phyloP scores from a whole-genome alignment of 1,140 invertebrate genomes.

The Papilio polytes region DNA sequence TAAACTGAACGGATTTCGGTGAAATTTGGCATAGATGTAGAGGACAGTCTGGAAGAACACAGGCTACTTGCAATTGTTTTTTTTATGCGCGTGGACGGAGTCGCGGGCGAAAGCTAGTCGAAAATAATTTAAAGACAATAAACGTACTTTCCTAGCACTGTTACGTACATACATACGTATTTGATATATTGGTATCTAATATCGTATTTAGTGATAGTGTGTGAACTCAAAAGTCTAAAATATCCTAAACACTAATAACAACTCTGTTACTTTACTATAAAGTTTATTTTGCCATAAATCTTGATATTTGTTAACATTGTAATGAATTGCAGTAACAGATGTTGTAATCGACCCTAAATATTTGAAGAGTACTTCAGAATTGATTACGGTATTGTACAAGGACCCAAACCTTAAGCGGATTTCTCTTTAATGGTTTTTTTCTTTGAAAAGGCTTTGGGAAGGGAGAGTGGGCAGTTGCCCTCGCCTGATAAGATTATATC shows the following conservation, averaged over 20 bases:
- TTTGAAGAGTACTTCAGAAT: slow-evolving; percentile 71
- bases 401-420: slow-evolving; percentile 69
- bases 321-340: slow-evolving; percentile 54
- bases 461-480: slow-evolving; percentile 27
- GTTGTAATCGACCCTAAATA: slow-evolving; percentile 53
- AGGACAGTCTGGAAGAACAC: too few species aligned
- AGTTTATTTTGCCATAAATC: slow-evolving; percentile 19
- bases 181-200: slow-evolving; percentile 26
- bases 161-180: slow-evolving; percentile 29
- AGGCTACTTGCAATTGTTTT: too few species aligned
- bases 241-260: slow-evolving; percentile 22
- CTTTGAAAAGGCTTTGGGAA: slow-evolving; percentile 35
- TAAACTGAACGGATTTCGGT: too few species aligned
- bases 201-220: slow-evolving; percentile 25
- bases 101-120: too few species aligned
- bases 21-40: too few species aligned
- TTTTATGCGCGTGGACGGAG: too few species aligned
- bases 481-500: slow-evolving; percentile 35
- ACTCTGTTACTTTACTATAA: slow-evolving; percentile 28
- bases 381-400: slow-evolving; percentile 74
- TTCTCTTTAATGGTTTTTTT: slow-evolving; percentile 75
- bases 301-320: slow-evolving; percentile 19
- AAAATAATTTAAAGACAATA: background rate
- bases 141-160: slow-evolving; percentile 11
- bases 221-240: slow-evolving; percentile 13